Evolutionary conservation across 2,888 invertebrate genomes (phyloP).

Genomic region (Drosophila bunnanda): DNA sequence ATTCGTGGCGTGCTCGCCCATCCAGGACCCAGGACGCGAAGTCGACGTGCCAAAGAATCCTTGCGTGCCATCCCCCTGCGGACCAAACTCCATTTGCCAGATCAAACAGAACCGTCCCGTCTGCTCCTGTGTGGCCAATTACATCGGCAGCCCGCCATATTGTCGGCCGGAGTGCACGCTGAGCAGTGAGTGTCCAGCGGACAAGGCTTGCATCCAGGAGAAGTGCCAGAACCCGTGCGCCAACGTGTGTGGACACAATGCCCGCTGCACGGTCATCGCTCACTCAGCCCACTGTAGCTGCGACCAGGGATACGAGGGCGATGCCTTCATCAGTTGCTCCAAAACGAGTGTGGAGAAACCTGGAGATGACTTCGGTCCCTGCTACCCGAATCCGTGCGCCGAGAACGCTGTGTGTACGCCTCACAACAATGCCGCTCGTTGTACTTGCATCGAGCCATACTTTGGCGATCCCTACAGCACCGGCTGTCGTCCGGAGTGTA

Average conservation of each 20-base stretch:
- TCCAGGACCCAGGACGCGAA: conserved; percentile 77
- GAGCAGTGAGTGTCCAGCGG: conserved; percentile 91
- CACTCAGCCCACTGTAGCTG: conserved; percentile 94
- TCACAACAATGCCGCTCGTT: conserved; percentile 89
- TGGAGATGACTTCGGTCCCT: conserved; percentile 85
- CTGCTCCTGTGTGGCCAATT: conserved; percentile 92
- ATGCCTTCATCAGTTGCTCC: conserved; percentile 93
- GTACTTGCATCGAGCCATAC: conserved; percentile 94
- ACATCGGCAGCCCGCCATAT: conserved; percentile 92
- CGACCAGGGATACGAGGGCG: conserved; percentile 90
- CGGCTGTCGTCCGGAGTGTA: conserved; percentile 94
- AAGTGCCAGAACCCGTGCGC: conserved; percentile 93
- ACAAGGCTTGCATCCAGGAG: conserved; percentile 92
- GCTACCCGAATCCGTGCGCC: conserved; percentile 93
- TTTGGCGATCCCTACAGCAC: conserved; percentile 94
- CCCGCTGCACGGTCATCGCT: conserved; percentile 91
- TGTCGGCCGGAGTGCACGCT: conserved; percentile 93
- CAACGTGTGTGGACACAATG: conserved; percentile 91
- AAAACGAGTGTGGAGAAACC: conserved; percentile 85
- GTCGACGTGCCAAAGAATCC: conserved; percentile 85
- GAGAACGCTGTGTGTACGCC: conserved; percentile 92
- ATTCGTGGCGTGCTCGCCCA: conserved; percentile 87
- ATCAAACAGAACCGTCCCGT: conserved; percentile 91
- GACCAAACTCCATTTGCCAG: conserved; percentile 93
- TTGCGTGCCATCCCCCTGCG: conserved; percentile 89